Evolutionary conservation across 2,113 vertebrate genomes (phyloP).

Genomic region (Pycnonotus jocosus): DNA sequence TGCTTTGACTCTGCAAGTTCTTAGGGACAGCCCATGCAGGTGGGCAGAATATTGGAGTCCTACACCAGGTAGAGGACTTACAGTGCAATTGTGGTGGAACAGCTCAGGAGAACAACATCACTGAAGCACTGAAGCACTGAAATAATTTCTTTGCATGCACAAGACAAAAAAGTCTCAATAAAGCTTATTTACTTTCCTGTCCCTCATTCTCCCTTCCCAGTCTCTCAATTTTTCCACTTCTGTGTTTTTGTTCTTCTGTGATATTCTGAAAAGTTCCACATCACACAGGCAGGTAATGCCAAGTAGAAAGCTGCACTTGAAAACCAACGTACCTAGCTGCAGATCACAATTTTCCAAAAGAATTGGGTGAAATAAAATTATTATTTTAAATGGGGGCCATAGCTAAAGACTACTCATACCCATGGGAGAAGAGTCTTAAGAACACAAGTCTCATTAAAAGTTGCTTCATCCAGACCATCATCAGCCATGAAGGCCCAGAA

Average conservation of each 20-base stretch:
- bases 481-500: background rate
- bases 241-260: background rate
- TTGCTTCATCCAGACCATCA: background rate
- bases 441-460: background rate
- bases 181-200: background rate
- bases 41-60: background rate
- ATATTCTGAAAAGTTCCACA: background rate
- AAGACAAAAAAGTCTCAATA: background rate
- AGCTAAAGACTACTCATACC: background rate
- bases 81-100: background rate
- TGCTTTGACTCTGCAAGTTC: background rate
- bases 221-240: background rate
- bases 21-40: background rate
- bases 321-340: background rate
- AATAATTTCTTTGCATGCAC: background rate
- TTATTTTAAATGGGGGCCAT: background rate
- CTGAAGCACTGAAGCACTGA: background rate
- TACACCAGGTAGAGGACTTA: background rate
- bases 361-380: background rate
- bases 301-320: background rate
- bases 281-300: background rate
- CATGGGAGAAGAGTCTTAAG: background rate
- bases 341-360: background rate
- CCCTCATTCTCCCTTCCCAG: background rate
- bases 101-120: background rate